Conservation (phyloP, 2,113 vertebrate genomes). For the Shinisaurus crocodilurus region DNA sequence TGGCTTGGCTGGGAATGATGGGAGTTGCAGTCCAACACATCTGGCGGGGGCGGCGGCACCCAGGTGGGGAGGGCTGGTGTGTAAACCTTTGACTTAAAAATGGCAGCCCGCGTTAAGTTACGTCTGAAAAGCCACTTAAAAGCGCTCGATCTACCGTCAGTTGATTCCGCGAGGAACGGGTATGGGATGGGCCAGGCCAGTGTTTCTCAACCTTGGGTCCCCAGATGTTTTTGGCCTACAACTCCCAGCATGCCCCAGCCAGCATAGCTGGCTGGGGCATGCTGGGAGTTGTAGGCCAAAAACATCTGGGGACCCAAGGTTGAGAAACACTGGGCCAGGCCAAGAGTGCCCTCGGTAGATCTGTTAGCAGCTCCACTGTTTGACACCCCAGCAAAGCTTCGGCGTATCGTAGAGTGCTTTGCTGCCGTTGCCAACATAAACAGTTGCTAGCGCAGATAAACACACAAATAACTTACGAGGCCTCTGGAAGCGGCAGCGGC, state of each 20-base stretch:
- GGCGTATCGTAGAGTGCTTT: no score
- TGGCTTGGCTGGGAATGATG: no score
- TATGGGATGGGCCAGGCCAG: background rate
- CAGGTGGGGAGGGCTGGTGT: no score
- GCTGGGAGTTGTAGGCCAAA: no score
- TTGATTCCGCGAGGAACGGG: background rate
- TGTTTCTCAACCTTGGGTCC: no score
- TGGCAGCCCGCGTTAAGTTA: background rate
- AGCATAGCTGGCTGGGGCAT: no score
- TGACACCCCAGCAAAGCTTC: background rate
- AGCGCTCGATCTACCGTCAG: background rate
- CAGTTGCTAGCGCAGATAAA: background rate
- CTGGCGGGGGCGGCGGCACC: no score
- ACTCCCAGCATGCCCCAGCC: no score
- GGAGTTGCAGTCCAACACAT: no score
- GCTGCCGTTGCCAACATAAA: background rate
- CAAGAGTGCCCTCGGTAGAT: background rate
- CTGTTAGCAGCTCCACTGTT: background rate
- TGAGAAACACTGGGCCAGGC: no score
- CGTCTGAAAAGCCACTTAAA: background rate
- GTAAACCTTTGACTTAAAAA: background rate
- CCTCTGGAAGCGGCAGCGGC: background rate
- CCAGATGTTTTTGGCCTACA: no score
- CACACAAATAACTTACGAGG: conserved; percentile 9
- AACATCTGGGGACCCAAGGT: no score